Conservation (phyloP, 2,888 invertebrate species). For the Phengaris arion region DNA sequence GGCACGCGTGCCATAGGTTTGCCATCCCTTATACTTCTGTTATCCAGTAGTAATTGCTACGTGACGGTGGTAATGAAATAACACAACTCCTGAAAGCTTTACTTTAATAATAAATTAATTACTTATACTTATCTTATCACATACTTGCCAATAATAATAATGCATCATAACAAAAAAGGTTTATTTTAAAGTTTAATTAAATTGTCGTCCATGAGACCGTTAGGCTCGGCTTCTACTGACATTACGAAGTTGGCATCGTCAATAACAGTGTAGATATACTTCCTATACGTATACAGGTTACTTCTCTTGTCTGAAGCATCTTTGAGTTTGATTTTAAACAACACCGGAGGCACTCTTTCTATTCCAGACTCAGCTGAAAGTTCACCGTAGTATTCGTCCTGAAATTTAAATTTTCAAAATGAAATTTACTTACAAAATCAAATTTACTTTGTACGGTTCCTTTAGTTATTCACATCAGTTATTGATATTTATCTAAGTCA, state of each 20-base stretch:
- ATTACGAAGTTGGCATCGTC: background rate
- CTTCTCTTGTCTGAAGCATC: background rate
- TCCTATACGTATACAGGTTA: background rate
- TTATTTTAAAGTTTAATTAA: background rate
- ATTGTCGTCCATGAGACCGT: background rate
- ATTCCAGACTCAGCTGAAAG: conserved; percentile 65
- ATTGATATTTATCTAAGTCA: too few species aligned
- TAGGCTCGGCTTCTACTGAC: background rate
- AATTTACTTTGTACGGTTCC: too few species aligned
- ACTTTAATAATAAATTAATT: background rate
- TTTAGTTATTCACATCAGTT: too few species aligned
- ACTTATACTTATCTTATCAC: background rate
- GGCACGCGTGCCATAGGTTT: too few species aligned
- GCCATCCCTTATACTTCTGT: too few species aligned
- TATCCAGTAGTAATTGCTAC: background rate
- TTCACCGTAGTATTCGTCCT: conserved; percentile 66
- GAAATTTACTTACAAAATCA: background rate
- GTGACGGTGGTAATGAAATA: background rate
- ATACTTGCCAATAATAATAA: too few species aligned
- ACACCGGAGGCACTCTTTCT: conserved; percentile 64
- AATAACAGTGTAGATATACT: background rate
- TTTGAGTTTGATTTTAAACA: conserved; percentile 55
- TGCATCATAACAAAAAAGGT: too few species aligned
- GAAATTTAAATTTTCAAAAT: conserved; percentile 31
- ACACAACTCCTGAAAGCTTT: background rate